Conservation (phyloP, 2,797 vertebrate species). For the Balearica regulorum region DNA sequence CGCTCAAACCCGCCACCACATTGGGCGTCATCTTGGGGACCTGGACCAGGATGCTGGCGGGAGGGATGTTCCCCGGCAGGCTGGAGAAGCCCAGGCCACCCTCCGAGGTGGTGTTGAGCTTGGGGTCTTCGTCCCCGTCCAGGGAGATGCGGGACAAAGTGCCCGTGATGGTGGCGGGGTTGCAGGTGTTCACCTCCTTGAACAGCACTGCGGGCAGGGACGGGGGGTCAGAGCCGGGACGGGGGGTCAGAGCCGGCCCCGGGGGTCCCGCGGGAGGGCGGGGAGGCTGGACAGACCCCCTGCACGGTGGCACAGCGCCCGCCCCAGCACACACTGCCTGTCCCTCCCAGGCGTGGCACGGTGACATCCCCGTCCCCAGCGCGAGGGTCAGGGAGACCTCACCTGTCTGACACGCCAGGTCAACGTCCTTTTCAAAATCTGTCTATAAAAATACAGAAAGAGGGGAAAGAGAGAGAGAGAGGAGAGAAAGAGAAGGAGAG, state of each 20-base stretch:
- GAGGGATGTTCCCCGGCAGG: constrained; percentile 92
- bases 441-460: constrained; percentile 82
- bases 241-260: not conserved
- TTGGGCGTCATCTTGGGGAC: constrained; percentile 83
- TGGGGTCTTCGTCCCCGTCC: constrained; percentile 95
- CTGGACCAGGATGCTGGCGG: constrained; percentile 87
- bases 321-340: rapidly evolving
- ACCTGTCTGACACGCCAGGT: constrained; percentile 99
- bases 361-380: not conserved
- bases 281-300: not conserved
- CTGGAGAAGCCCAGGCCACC: constrained; percentile 88
- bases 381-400: constrained; percentile 40
- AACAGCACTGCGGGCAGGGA: constrained; percentile 86
- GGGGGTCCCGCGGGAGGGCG: not conserved
- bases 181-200: constrained; percentile 97
- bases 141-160: constrained; percentile 95
- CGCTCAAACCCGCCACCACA: constrained; percentile 76
- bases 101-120: constrained; percentile 87
- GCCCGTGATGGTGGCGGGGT: constrained; percentile 95
- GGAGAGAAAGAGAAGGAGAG: constrained; percentile 12
- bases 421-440: constrained; percentile 99
- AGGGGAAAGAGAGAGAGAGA: constrained; percentile 46
- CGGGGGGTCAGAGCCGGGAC: not conserved
- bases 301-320: rapidly evolving
- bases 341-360: not conserved